Percentiles rank a stretch among this genome's conserved stretches.
Conservation (phyloP, 2,113 vertebrate genomes). For the Dromas ardeola region DNA sequence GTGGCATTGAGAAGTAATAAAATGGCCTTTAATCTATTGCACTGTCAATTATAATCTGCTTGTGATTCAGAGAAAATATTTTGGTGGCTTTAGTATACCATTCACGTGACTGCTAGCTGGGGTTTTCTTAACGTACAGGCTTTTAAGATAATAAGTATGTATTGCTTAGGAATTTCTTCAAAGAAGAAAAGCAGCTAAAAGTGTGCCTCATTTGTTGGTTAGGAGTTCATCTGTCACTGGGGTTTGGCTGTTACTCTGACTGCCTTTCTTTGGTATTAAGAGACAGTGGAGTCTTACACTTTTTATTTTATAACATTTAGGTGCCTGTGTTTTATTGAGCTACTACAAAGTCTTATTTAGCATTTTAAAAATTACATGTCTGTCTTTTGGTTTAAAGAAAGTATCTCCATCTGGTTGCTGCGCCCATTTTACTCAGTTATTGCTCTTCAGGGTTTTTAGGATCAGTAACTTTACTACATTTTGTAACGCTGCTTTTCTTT, state of each 20-base stretch:
- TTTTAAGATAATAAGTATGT: background rate
- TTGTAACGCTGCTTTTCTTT: background rate
- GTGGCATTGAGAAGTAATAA: conserved; percentile 17
- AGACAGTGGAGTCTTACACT: background rate
- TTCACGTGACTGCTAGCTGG: background rate
- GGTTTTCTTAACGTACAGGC: background rate
- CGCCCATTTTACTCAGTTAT: background rate
- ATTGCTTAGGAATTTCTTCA: background rate
- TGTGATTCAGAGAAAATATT: conserved; percentile 18
- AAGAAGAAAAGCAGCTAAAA: background rate
- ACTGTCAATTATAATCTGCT: conserved; percentile 45
- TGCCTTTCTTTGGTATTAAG: background rate
- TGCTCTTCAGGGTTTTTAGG: background rate
- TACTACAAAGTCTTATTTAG: background rate
- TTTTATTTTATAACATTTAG: background rate
- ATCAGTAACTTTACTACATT: background rate
- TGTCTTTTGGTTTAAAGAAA: background rate
- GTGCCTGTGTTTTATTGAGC: background rate
- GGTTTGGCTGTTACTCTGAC: background rate
- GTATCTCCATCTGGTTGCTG: background rate
- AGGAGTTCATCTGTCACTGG: background rate
- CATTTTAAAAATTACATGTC: background rate
- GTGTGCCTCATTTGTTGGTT: background rate
- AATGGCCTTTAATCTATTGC: conserved; percentile 43
- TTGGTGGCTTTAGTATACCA: background rate